These are phyloP conservation scores for Chamaetylas fuelleborni DNA, from an alignment of 2,113 vertebrate genomes.

Conservation along the genomic window DNA sequence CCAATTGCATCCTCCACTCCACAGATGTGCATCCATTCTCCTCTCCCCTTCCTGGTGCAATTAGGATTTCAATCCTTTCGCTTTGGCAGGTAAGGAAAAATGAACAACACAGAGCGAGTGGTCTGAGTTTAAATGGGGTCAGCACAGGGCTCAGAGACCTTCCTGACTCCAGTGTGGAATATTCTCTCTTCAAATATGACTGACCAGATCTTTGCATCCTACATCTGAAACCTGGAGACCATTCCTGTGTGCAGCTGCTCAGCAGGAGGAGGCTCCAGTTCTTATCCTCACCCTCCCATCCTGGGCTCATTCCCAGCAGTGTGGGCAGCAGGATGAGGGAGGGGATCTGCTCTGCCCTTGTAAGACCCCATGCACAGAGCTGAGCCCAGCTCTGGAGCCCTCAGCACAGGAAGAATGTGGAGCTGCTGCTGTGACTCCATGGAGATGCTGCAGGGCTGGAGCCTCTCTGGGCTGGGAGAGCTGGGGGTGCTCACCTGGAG, in stretches of 20 bases:
- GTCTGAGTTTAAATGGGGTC: background rate
- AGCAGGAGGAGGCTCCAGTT: background rate
- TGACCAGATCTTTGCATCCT: background rate
- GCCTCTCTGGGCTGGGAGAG: background rate
- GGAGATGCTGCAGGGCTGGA: background rate
- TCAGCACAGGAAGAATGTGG: background rate
- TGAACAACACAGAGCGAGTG: accelerated
- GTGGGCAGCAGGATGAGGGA: background rate
- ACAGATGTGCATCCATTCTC: accelerated
- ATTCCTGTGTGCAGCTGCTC: background rate
- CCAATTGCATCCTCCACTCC: background rate
- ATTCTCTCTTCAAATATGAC: no score
- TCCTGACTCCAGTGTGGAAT: background rate
- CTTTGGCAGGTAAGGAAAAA: background rate
- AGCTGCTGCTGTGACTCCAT: background rate
- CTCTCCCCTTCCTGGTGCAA: accelerated
- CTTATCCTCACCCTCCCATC: accelerated
- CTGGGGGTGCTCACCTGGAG: background rate
- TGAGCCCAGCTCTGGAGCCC: background rate
- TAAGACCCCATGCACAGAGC: background rate
- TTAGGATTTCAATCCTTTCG: background rate
- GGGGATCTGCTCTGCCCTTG: background rate
- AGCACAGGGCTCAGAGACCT: background rate
- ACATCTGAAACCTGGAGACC: background rate
- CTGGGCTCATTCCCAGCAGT: background rate